Conservation (phyloP, 1,140 invertebrate genomes). For the Lordiphosa mommai region DNA sequence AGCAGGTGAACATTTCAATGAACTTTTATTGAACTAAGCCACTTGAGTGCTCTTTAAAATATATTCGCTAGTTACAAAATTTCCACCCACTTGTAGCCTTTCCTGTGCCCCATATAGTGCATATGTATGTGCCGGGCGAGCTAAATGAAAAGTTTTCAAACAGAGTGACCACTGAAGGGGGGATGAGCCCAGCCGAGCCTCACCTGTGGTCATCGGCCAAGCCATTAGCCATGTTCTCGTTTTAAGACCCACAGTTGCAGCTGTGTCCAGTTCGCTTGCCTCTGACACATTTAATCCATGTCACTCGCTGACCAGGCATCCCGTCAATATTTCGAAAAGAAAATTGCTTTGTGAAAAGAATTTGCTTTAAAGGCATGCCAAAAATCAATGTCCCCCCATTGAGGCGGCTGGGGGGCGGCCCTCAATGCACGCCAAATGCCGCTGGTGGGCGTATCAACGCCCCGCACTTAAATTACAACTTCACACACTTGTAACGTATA, state of each 20-base stretch:
- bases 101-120: not conserved
- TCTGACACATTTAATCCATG: constrained; percentile 4
- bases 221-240: constrained; percentile 18
- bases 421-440: constrained; percentile 57
- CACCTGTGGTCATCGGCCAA: constrained; percentile 26
- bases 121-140: constrained; percentile 18
- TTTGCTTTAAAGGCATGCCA: constrained; percentile 62
- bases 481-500: constrained; percentile 75
- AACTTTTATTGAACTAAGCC: constrained; percentile 1
- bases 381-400: constrained; percentile 54
- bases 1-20: not conserved
- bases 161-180: constrained; percentile 17
- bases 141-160: constrained; percentile 37
- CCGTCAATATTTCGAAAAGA: constrained; percentile 8
- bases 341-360: constrained; percentile 44
- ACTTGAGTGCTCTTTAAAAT: constrained; percentile 8
- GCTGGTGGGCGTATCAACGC: constrained; percentile 55
- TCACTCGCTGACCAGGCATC: constrained; percentile 7
- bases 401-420: constrained; percentile 34
- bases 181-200: constrained; percentile 1
- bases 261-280: constrained; percentile 3
- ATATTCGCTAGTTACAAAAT: not conserved
- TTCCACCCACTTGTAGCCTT: constrained; percentile 8
- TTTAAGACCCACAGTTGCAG: not conserved
- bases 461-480: constrained; percentile 72